Evolutionary conservation across 2,797 vertebrate species (phyloP).

Genomic region (Lacerta viridis): DNA sequence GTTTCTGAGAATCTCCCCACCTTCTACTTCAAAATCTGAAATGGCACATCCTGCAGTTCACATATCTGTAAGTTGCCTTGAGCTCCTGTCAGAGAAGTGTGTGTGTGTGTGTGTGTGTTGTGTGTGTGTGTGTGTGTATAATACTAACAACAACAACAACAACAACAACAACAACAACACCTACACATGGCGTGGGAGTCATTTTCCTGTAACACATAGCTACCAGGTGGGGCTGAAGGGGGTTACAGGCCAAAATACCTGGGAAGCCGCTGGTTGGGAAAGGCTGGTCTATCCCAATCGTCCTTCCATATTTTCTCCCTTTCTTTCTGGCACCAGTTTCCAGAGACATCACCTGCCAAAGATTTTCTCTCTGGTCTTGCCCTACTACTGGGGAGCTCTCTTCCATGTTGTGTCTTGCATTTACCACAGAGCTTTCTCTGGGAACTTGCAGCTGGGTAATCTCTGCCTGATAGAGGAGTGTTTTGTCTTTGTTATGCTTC

Average conservation of each 20-base stretch:
- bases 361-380: not conserved
- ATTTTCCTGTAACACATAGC: not conserved
- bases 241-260: not conserved
- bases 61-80: not conserved
- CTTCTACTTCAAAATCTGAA: not conserved
- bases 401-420: conserved; percentile 5
- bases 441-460: conserved; percentile 19
- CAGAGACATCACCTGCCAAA: not conserved
- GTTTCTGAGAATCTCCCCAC: not conserved
- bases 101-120: no score
- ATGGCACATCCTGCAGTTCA: not conserved
- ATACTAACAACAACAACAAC: no score
- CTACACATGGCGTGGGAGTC: not conserved
- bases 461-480: accelerated
- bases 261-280: not conserved
- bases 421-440: not conserved
- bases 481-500: conserved; percentile 26
- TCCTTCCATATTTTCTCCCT: not conserved
- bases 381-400: not conserved
- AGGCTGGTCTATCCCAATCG: not conserved
- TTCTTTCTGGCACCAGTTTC: not conserved
- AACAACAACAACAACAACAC: no score
- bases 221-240: not conserved
- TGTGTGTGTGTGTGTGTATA: no score
- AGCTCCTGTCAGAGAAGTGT: not conserved